These are phyloP conservation scores for Mallateleia sp. DNA, from an alignment of 2,888 invertebrate genomes.

Conservation along the genomic window DNA sequence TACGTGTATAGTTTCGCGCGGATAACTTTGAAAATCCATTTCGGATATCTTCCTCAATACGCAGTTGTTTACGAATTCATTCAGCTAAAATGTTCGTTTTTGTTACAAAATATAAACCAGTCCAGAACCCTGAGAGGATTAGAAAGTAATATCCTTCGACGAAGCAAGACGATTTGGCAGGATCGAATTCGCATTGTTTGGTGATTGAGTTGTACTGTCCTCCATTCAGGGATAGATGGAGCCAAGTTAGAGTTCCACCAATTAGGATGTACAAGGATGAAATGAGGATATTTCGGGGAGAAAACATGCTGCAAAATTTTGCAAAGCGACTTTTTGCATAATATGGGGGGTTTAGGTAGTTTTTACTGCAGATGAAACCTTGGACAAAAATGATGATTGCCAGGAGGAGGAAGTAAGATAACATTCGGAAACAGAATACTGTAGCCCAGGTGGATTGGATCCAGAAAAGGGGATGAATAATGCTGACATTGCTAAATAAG, in stretches of 20 bases:
- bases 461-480: slow-evolving; percentile 93
- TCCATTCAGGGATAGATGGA: slow-evolving; percentile 92
- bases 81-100: not conserved
- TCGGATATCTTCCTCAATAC: slow-evolving; percentile 50
- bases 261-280: slow-evolving; percentile 91
- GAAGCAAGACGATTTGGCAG: slow-evolving; percentile 90
- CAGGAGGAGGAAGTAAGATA: slow-evolving; percentile 92
- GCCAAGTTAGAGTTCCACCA: slow-evolving; percentile 93
- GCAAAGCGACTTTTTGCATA: slow-evolving; percentile 93
- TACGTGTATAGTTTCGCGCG: slow-evolving; percentile 59
- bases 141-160: slow-evolving; percentile 93
- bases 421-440: slow-evolving; percentile 92
- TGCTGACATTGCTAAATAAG: slow-evolving; percentile 91
- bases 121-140: slow-evolving; percentile 91
- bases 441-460: slow-evolving; percentile 91
- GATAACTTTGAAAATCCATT: slow-evolving; percentile 74
- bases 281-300: slow-evolving; percentile 91
- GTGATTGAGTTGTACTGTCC: slow-evolving; percentile 91
- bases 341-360: slow-evolving; percentile 91
- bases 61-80: slow-evolving; percentile 15
- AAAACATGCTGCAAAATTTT: slow-evolving; percentile 92
- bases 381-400: slow-evolving; percentile 92
- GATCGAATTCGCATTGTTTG: slow-evolving; percentile 89
- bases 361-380: slow-evolving; percentile 93
- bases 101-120: slow-evolving; percentile 91